Percentiles rank a stretch among this genome's conserved stretches.
Conservation (phyloP, 1,140 invertebrate species). For the Halesus radiatus region DNA sequence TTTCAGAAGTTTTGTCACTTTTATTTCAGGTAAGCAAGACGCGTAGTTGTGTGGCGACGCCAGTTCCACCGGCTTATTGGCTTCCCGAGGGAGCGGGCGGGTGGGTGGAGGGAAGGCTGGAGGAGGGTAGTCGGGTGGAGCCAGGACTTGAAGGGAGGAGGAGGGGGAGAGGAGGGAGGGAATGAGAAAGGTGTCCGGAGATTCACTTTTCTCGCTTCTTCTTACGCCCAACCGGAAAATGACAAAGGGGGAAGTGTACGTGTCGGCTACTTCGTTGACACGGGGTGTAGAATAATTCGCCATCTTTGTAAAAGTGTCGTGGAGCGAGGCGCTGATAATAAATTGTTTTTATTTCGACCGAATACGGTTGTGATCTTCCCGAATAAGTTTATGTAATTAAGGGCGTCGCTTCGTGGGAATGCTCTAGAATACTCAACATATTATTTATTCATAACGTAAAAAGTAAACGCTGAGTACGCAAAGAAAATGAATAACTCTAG, state of each 20-base stretch:
- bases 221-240: conserved; percentile 24
- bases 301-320: conserved; percentile 26
- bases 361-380: conserved; percentile 20
- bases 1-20: conserved; percentile 11
- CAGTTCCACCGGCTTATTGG: conserved; percentile 26
- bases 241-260: conserved; percentile 29
- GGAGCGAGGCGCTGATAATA: conserved; percentile 5
- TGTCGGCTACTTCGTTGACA: conserved; percentile 27
- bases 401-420: not conserved
- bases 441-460: too few species aligned
- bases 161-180: too few species aligned
- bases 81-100: conserved; percentile 1
- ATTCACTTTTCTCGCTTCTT: conserved; percentile 21
- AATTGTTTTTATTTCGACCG: conserved; percentile 23
- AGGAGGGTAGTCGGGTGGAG: too few species aligned
- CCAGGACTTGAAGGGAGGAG: too few species aligned
- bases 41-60: conserved; percentile 11
- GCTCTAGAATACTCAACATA: too few species aligned
- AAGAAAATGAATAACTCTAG: too few species aligned
- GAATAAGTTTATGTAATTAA: conserved; percentile 10
- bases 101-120: not conserved
- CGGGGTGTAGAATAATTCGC: conserved; percentile 29
- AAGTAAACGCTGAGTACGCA: too few species aligned
- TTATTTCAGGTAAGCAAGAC: conserved; percentile 28
- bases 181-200: not conserved